Conservation (phyloP, 1,140 invertebrate genomes). For the Vanessa tameamea region DNA sequence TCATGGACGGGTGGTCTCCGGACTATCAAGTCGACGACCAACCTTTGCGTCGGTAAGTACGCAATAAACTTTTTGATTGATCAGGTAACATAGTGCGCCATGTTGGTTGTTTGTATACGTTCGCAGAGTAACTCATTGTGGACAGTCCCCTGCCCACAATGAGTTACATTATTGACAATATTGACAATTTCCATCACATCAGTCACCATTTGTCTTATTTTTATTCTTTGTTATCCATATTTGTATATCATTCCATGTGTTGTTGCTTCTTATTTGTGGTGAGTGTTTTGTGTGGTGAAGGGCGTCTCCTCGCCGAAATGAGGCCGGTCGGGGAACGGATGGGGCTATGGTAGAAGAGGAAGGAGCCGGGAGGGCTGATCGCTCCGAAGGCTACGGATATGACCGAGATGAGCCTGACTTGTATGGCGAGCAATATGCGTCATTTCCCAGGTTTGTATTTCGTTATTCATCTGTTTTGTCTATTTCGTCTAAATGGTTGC, state of each 20-base stretch:
- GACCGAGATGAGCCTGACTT: slow-evolving; percentile 68
- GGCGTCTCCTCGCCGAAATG: slow-evolving; percentile 60
- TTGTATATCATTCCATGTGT: neutral
- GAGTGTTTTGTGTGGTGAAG: slow-evolving; percentile 46
- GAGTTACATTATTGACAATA: too few relatives aligned
- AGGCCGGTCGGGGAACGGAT: slow-evolving; percentile 31
- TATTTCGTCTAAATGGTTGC: too few relatives aligned
- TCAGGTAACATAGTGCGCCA: too few relatives aligned
- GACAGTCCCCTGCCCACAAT: too few relatives aligned
- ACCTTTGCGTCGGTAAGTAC: slow-evolving; percentile 75
- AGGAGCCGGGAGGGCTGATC: slow-evolving; percentile 34
- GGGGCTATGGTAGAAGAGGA: slow-evolving; percentile 38
- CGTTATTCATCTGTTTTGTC: neutral
- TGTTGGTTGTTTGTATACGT: too few relatives aligned
- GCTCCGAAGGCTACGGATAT: slow-evolving; percentile 45
- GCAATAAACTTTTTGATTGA: neutral
- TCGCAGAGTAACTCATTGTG: too few relatives aligned
- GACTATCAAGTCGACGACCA: slow-evolving; percentile 90
- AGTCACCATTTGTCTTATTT: too few relatives aligned
- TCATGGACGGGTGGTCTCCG: slow-evolving; percentile 97
- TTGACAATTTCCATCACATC: too few relatives aligned
- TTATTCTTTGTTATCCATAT: neutral
- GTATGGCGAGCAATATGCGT: slow-evolving; percentile 68
- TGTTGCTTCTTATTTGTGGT: slow-evolving; percentile 18
- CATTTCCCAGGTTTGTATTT: slow-evolving; percentile 61